A percentile compares a stretch with the other conserved stretches of the same genome.
phyloP scores from a whole-genome alignment of 2,113 vertebrate species.

The Carollia perspicillata region DNA sequence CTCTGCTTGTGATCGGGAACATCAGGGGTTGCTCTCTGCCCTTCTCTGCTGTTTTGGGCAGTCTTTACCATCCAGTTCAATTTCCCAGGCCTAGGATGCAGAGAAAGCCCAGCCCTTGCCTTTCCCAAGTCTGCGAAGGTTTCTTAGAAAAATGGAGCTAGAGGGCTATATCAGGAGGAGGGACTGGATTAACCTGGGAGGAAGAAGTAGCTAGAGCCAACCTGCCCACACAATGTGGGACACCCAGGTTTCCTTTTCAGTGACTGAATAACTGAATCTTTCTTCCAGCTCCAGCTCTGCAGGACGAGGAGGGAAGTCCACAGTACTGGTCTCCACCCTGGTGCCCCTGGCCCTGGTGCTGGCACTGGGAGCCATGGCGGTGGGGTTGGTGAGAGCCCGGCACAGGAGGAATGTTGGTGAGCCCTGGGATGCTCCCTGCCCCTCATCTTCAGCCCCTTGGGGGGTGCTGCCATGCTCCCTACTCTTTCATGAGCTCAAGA shows the following conservation, averaged over 20 bases:
- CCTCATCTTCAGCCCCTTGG: background rate
- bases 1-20: background rate
- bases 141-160: background rate
- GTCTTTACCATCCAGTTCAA: background rate
- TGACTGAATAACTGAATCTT: background rate
- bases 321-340: background rate
- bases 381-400: conserved; percentile 71
- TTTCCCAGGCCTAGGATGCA: background rate
- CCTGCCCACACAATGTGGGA: no score
- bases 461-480: background rate
- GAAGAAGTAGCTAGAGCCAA: background rate
- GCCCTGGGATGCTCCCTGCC: background rate
- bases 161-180: background rate
- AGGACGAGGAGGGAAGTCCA: background rate
- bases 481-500: background rate
- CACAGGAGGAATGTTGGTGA: conserved; percentile 80
- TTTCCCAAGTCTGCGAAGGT: background rate
- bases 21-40: rapidly evolving
- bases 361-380: conserved; percentile 12
- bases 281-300: conserved; percentile 76
- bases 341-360: conserved; percentile 64
- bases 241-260: background rate
- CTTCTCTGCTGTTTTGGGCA: background rate
- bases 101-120: background rate
- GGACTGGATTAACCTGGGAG: background rate